These are phyloP conservation scores for Hirundo rustica DNA, from an alignment of 2,797 vertebrate genomes.

Conservation along the genomic window DNA sequence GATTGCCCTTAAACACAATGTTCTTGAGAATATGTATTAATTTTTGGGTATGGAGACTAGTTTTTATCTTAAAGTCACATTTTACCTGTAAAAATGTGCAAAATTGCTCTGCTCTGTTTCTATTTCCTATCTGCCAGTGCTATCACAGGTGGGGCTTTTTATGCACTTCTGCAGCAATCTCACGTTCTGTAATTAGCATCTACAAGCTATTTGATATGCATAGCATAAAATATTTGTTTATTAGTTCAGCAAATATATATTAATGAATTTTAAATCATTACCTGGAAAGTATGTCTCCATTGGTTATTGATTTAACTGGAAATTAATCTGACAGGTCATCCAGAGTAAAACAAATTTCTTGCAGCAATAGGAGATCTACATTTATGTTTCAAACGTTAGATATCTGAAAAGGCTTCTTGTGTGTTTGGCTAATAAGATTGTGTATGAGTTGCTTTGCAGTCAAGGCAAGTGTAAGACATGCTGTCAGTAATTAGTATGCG, in stretches of 20 bases:
- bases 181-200: neutral
- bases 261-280: conserved; percentile 15
- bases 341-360: neutral
- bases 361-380: neutral
- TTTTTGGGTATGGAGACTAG: neutral
- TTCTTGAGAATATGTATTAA: accelerated
- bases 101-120: neutral
- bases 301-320: conserved; percentile 27
- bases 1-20: neutral
- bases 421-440: conserved; percentile 13
- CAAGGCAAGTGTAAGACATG: conserved; percentile 33
- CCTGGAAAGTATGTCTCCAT: neutral
- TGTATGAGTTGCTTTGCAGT: neutral
- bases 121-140: neutral
- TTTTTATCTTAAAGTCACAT: neutral
- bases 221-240: neutral
- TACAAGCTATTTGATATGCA: neutral
- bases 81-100: neutral
- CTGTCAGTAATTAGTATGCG: conserved; percentile 80
- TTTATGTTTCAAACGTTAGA: conserved; percentile 10
- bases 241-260: neutral
- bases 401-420: neutral
- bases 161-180: neutral
- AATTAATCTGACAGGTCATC: neutral
- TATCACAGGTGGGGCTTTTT: accelerated